Conservation (phyloP, 2,888 invertebrate species). For the Tachina fera region DNA sequence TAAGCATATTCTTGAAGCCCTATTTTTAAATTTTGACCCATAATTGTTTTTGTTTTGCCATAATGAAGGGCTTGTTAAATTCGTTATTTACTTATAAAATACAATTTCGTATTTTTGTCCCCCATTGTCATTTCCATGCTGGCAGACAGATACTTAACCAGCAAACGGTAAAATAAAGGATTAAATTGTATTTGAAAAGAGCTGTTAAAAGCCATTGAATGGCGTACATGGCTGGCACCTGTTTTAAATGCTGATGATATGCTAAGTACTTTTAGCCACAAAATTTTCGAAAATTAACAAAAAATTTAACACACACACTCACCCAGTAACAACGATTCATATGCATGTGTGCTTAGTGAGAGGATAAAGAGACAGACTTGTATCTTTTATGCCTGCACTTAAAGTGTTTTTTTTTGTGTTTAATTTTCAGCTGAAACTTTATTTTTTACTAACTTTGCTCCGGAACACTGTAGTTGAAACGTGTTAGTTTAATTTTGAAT, state of each 20-base stretch:
- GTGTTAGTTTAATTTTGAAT: constrained; percentile 10
- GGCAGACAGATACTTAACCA: constrained; percentile 13
- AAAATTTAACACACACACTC: neutral
- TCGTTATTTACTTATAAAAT: neutral
- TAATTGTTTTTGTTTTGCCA: neutral
- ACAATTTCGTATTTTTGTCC: neutral
- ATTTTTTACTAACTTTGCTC: neutral
- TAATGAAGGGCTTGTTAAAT: neutral
- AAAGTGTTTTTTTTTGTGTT: neutral
- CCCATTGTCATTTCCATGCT: neutral
- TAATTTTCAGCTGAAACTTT: neutral
- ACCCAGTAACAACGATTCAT: neutral
- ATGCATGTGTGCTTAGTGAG: neutral
- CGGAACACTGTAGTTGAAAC: neutral
- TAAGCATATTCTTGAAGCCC: too few relatives aligned
- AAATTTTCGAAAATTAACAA: constrained; percentile 35
- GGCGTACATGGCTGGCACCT: constrained; percentile 65
- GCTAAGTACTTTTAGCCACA: constrained; percentile 70
- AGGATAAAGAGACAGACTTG: neutral
- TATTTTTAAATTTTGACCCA: neutral
- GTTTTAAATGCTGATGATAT: constrained; percentile 73
- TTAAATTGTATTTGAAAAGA: constrained; percentile 64
- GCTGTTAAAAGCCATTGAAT: constrained; percentile 63
- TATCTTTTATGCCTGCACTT: neutral
- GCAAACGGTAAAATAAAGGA: constrained; percentile 58